These are phyloP conservation scores for Boulengeromyrus knoepffleri DNA, from an alignment of 2,113 vertebrate genomes.

Conservation along the genomic window DNA sequence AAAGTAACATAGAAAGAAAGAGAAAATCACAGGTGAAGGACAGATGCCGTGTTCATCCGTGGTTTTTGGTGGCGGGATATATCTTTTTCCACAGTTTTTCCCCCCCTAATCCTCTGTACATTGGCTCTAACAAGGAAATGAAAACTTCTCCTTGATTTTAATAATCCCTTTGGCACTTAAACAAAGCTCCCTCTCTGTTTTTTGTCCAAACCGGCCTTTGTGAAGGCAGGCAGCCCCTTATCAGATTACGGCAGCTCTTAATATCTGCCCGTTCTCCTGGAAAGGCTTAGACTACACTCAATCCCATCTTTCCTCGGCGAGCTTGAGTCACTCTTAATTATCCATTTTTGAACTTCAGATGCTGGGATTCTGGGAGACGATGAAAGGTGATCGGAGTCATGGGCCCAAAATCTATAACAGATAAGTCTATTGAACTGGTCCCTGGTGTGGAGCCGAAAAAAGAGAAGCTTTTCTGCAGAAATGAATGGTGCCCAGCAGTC, in stretches of 20 bases:
- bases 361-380: conserved; percentile 25
- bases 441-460: background rate
- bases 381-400: conserved; percentile 5
- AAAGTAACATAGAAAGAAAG: conserved; percentile 24
- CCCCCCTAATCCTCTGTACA: conserved; percentile 46
- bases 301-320: conserved; percentile 53
- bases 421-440: background rate
- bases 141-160: conserved; percentile 58
- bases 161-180: conserved; percentile 60
- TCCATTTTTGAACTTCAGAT: conserved; percentile 36
- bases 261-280: conserved; percentile 49
- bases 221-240: conserved; percentile 47
- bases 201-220: conserved; percentile 31
- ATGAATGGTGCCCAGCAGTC: background rate
- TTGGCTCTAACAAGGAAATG: conserved; percentile 58
- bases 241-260: conserved; percentile 58
- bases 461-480: background rate
- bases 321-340: conserved; percentile 47
- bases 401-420: background rate
- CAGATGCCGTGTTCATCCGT: conserved; percentile 42
- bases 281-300: conserved; percentile 51
- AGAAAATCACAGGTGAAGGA: conserved; percentile 34
- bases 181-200: conserved; percentile 59
- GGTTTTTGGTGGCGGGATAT: conserved; percentile 43
- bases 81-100: conserved; percentile 44